Base-by-base conservation (phyloP, 1,140 invertebrate species). In the Neotoxoptera formosana region DNA sequence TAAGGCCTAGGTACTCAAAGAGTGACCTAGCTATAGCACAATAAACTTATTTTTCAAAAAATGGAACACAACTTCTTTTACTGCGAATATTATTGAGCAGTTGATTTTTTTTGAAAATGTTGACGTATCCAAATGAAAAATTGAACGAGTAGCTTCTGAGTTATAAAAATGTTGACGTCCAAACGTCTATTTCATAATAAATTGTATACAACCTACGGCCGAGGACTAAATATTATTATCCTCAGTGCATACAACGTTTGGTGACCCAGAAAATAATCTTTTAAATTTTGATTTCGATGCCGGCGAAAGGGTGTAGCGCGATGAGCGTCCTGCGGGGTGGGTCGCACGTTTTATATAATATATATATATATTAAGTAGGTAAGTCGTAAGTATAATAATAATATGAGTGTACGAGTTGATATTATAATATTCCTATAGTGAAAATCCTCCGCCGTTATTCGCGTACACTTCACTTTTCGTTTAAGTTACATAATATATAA, bases 401-500 rank as follows among this genome's bases (percentile, higher is more conserved):
- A n/a, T n/a, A n/a, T n/a, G n/a, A n/a, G n/a, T n/a, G n/a, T 17
- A 36, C 21, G 23, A 83, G 34, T 84, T 84, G 0, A 84, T 45
- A 45, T n/a, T n/a, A n/a, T n/a, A n/a, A n/a, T n/a, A 84, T 45
- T 84, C 23, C 23, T 23, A 41, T 25, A 9, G 23, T 48, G 47
- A 25, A 84, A 84, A 3, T 84, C 23, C 83, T 30, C 20, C 25
- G 45, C n/a, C n/a, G n/a, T n/a, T n/a, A n/a, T n/a, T 84, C 45
- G 45, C 45, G 36, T 25, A 83, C 51, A 21, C 51, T 7, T 53
- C 21, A 41, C 7, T 45, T 11, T 48, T 48, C 2, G 30, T n/a
- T 53, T 45, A 48, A 87, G 86, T 87, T 87, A n/a, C 86, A 17
- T 87, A 48, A 87, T 87, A 48, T n/a, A n/a, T n/a, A n/a, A n/a